A percentile compares a stretch with the other conserved stretches of the same genome.
Conservation (phyloP, 2,113 vertebrate species). For the Epinephelus fuscoguttatus region DNA sequence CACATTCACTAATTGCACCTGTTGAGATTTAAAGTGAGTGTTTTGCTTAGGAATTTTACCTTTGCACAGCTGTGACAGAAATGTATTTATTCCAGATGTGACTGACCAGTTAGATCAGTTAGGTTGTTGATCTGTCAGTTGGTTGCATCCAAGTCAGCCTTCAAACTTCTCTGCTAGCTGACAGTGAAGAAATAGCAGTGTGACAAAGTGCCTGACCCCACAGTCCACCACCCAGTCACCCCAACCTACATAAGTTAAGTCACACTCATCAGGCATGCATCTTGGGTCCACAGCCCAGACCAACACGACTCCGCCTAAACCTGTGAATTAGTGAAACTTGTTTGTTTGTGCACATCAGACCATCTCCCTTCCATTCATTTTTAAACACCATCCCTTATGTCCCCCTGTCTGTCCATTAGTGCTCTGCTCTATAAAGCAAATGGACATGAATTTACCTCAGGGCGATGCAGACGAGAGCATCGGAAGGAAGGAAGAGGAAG, state of each 20-base stretch:
- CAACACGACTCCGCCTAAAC: conserved; percentile 19
- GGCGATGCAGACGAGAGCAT: conserved; percentile 73
- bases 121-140: background rate
- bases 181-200: conserved; percentile 37
- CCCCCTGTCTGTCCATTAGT: conserved; percentile 76
- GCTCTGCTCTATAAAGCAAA: conserved; percentile 78
- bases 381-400: conserved; percentile 79
- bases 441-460: conserved; percentile 81
- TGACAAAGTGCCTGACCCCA: conserved; percentile 32
- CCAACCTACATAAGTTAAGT: background rate
- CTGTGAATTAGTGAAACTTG: conserved; percentile 73
- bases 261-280: conserved; percentile 20
- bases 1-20: conserved; percentile 4
- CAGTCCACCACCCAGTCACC: background rate
- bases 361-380: conserved; percentile 82
- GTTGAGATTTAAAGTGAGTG: background rate
- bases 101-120: background rate
- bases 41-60: background rate
- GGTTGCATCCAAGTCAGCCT: too few relatives aligned
- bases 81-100: background rate
- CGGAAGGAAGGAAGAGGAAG: conserved; percentile 28
- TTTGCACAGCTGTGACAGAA: background rate
- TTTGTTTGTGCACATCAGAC: conserved; percentile 80
- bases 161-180: conserved; percentile 27
- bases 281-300: background rate